Conservation (phyloP, 2,113 vertebrate species). For the Marmota monax region DNA sequence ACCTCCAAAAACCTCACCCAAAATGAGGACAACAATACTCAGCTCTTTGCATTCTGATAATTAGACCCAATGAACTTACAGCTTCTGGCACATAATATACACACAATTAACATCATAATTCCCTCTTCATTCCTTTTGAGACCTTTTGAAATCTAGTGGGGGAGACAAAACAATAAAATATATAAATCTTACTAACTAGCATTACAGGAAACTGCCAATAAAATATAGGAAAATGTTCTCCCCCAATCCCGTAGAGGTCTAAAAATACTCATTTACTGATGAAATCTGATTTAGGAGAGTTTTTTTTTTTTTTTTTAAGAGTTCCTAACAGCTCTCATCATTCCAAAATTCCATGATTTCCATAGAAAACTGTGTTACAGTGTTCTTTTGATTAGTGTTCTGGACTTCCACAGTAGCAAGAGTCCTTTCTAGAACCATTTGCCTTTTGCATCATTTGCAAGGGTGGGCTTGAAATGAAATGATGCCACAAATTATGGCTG, state of each 20-base stretch:
- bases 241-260: neutral
- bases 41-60: neutral
- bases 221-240: neutral
- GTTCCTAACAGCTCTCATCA: neutral
- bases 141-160: neutral
- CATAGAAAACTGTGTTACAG: neutral
- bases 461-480: slow-evolving; percentile 23
- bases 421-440: neutral
- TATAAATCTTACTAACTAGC: neutral
- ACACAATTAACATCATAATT: neutral
- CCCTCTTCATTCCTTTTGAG: neutral
- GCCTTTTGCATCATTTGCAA: neutral
- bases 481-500: neutral
- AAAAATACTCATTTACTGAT: neutral
- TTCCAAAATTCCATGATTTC: neutral
- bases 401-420: neutral
- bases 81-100: neutral
- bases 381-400: slow-evolving; percentile 7
- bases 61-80: neutral
- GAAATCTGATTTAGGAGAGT: neutral
- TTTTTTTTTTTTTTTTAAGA: neutral
- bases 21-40: neutral
- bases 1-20: neutral
- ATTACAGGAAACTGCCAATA: neutral
- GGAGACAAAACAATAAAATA: neutral